Percentiles rank a stretch among this genome's conserved stretches.
Evolutionary conservation across 2,888 invertebrate species (phyloP).

Genomic region (Acrobasis repandana): DNA sequence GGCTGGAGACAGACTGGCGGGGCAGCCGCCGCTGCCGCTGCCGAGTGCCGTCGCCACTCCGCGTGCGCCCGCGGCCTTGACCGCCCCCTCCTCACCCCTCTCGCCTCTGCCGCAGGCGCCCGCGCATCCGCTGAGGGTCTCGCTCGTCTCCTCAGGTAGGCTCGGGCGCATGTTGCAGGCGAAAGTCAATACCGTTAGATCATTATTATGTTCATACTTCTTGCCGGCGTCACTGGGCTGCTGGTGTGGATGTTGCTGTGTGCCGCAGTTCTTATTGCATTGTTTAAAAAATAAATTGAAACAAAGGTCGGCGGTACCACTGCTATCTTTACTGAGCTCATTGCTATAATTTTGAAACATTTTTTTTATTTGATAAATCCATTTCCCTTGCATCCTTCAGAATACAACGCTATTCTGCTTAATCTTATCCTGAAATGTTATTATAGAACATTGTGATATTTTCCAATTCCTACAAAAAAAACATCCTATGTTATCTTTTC

Average conservation of each 20-base stretch:
- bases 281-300: neutral
- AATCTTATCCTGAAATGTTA: too few relatives aligned
- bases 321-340: too few relatives aligned
- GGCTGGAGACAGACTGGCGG: constrained; percentile 41
- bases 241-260: neutral
- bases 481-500: too few relatives aligned
- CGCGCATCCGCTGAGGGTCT: constrained; percentile 23
- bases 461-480: too few relatives aligned
- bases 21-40: constrained; percentile 37
- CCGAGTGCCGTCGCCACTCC: constrained; percentile 38
- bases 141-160: constrained; percentile 31
- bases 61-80: constrained; percentile 70
- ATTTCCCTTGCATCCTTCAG: too few relatives aligned
- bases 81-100: constrained; percentile 47
- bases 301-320: too few relatives aligned
- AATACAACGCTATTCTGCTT: too few relatives aligned
- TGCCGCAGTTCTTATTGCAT: neutral
- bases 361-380: too few relatives aligned
- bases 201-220: constrained; percentile 19
- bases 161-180: constrained; percentile 16
- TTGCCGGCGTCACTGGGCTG: neutral
- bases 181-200: constrained; percentile 32
- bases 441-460: too few relatives aligned
- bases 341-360: too few relatives aligned
- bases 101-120: constrained; percentile 27